phyloP scores from a whole-genome alignment of 2,888 invertebrate genomes.

The Phoenoteleia sp. region DNA sequence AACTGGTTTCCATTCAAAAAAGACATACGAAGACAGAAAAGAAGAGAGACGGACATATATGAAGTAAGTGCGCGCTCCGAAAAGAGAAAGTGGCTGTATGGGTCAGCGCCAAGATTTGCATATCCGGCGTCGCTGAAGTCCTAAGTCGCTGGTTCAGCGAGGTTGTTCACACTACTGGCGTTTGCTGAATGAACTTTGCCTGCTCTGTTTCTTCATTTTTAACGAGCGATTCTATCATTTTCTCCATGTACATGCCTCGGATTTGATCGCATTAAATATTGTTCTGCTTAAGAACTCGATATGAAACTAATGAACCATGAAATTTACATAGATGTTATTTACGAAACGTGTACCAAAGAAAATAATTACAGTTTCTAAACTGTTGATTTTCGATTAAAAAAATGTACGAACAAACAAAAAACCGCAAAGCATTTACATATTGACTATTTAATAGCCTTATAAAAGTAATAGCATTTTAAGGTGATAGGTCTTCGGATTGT shows the following conservation, averaged over 20 bases:
- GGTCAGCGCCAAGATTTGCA: conserved; percentile 74
- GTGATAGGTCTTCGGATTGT: no score
- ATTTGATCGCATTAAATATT: neutral
- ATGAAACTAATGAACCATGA: conserved; percentile 10
- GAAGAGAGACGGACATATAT: conserved; percentile 29
- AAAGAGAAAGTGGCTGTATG: conserved; percentile 68
- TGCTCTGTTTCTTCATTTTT: conserved; percentile 33
- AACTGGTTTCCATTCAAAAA: conserved; percentile 70
- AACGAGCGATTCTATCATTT: conserved; percentile 24
- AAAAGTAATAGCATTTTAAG: no score
- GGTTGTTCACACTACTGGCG: conserved; percentile 63
- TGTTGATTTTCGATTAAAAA: no score
- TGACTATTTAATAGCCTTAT: no score
- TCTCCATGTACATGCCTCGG: neutral
- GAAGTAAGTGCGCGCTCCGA: conserved; percentile 37
- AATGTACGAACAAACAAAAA: no score
- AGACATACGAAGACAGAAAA: conserved; percentile 42
- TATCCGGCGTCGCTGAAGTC: conserved; percentile 61
- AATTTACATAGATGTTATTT: neutral
- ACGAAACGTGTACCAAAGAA: neutral
- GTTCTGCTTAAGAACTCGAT: neutral
- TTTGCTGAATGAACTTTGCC: conserved; percentile 63
- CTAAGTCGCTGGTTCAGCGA: conserved; percentile 67
- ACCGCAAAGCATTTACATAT: no score
- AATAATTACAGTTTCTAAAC: no score